Base-by-base conservation (phyloP, 2,888 invertebrate genomes). In the Reticulitermes lucifugus region DNA sequence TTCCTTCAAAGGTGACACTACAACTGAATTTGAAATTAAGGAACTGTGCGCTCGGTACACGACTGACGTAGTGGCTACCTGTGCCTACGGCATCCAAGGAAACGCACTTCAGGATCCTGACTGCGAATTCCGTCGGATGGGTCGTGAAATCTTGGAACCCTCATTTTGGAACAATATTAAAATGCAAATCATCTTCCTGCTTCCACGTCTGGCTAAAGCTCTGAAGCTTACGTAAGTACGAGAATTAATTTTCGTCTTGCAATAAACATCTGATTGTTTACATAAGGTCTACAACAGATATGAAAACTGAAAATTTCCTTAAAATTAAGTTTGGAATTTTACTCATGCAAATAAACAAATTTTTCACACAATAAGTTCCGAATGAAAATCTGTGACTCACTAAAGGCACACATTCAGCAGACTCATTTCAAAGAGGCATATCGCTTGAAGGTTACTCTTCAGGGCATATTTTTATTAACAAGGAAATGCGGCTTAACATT, bases 151-250 rank as follows among this genome's bases (percentile, higher is more conserved):
- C 41, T 60, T 85, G 41, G 79, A 83, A 22, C 85, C 85, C 9
- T 60, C 83, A 9, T 55, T 83, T 29, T 51, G 77, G 75, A 81
- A 90, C 89, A 87, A 88, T 12, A 59, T 81, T 18, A 59, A 65
- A 60, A 18, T 60, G n/a, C 14, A 55, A 25, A 75, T 60, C 29
- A 35, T 84, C 25, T 43, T 84, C 18, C 65, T 84, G 21, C 41
- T 75, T 22, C 84, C 84, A n/a, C n/a, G 29, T 21, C 10, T 84
- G 5, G 84, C 84, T 35, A 43, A 41, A 55, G 22, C 79, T 21
- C 43, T 84, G 21, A 41, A 51, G 14, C 18, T 84, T 18, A 22
- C 35, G 84, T 84, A 75, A 84, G 55, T 43, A 29, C 18, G 18
- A 12, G n/a, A 6, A 21, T n/a, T 59, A 22, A 60, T 60, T 51